Conservation (phyloP, 2,797 vertebrate genomes). For the Sebastes alutus region DNA sequence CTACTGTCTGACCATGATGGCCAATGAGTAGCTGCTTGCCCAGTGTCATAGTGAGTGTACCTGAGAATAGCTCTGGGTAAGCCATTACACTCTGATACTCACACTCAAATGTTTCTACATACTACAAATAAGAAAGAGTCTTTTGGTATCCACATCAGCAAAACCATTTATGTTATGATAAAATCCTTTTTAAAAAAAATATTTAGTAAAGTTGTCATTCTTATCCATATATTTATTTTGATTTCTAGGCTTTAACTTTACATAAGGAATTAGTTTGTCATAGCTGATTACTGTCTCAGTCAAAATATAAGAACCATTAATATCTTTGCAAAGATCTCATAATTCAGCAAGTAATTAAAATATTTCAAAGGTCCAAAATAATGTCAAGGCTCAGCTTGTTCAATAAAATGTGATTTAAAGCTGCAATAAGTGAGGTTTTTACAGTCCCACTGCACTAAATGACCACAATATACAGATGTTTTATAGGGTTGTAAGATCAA, state of each 20-base stretch:
- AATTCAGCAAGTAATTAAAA: background rate
- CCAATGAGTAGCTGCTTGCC: constrained; percentile 63
- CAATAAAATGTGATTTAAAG: constrained; percentile 39
- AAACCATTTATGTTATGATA: background rate
- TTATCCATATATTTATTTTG: background rate
- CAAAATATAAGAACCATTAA: background rate
- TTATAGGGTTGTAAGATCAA: constrained; percentile 34
- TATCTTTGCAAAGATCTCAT: background rate
- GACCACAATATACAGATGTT: constrained; percentile 14
- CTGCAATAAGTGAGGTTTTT: constrained; percentile 9
- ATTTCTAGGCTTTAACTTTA: background rate
- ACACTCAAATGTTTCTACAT: background rate
- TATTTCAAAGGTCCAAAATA: background rate
- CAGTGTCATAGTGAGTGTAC: constrained; percentile 41
- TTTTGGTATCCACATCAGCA: constrained; percentile 8
- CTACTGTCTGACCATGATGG: constrained; percentile 77
- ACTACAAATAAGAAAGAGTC: background rate
- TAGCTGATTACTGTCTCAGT: background rate
- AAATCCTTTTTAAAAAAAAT: background rate
- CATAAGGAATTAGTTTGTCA: background rate
- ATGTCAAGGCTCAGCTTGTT: background rate
- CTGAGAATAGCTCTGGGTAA: constrained; percentile 54
- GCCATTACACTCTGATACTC: constrained; percentile 31
- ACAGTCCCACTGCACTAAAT: constrained; percentile 7
- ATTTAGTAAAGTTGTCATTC: background rate